Conservation (phyloP, 2,888 invertebrate genomes). For the Eupeodes latifasciatus region DNA sequence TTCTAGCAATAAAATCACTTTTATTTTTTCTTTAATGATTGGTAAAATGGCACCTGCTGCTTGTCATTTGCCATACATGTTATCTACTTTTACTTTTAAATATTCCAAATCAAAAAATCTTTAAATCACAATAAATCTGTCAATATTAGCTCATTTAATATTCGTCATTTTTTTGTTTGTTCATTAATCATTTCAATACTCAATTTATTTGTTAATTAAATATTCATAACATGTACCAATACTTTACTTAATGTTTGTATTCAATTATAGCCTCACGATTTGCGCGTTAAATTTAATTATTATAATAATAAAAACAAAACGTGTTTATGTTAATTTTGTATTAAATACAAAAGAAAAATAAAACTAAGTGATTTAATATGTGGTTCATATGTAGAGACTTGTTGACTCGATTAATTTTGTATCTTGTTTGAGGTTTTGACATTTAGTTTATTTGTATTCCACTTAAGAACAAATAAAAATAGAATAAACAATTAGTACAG, state of each 20-base stretch:
- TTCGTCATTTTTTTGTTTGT: neutral
- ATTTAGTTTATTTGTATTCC: neutral
- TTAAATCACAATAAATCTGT: slow-evolving; percentile 9
- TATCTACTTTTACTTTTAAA: slow-evolving; percentile 1
- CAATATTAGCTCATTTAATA: slow-evolving; percentile 9
- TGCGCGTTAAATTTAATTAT: slow-evolving; percentile 53
- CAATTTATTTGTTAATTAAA: slow-evolving; percentile 13
- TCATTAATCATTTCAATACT: neutral
- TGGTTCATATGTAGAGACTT: slow-evolving; percentile 12
- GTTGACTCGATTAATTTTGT: neutral
- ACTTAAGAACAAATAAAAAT: too few species aligned
- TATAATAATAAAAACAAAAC: slow-evolving; percentile 23
- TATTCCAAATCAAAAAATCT: neutral
- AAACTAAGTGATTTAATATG: slow-evolving; percentile 29
- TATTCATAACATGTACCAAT: slow-evolving; percentile 21
- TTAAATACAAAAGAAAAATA: neutral
- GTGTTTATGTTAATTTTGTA: slow-evolving; percentile 51
- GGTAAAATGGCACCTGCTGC: neutral
- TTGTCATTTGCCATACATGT: neutral
- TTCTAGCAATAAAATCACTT: neutral
- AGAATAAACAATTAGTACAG: too few species aligned
- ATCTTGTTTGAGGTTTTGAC: neutral
- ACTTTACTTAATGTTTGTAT: slow-evolving; percentile 12
- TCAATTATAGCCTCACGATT: slow-evolving; percentile 30
- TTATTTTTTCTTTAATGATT: neutral